Percentiles rank a stretch among this genome's conserved stretches.
Evolutionary conservation across 2,888 invertebrate species (phyloP).

Genomic region (Steinernema carpocapsae): DNA sequence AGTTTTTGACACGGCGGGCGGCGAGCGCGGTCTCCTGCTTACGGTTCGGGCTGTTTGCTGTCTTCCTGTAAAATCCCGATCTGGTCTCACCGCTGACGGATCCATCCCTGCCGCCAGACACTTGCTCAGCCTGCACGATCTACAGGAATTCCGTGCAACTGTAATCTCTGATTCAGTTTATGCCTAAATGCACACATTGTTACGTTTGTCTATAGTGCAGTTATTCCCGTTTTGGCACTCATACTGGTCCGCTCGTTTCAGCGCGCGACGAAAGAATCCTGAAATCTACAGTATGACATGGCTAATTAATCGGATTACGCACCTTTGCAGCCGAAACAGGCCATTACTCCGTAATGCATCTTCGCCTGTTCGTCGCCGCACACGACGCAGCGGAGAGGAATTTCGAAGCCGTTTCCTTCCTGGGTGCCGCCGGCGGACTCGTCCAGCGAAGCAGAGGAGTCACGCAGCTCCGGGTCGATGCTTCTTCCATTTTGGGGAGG

Average conservation of each 20-base stretch:
- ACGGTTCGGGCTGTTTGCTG: slow-evolving; percentile 36
- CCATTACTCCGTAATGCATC: slow-evolving; percentile 57
- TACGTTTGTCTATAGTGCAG: slow-evolving; percentile 53
- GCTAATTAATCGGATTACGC: background rate
- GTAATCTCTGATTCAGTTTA: slow-evolving; percentile 37
- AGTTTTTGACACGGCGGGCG: slow-evolving; percentile 11
- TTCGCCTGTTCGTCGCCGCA: slow-evolving; percentile 61
- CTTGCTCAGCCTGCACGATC: slow-evolving; percentile 62
- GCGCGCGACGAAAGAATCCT: slow-evolving; percentile 65
- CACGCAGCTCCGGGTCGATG: no score
- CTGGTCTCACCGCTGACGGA: slow-evolving; percentile 64
- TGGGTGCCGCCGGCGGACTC: no score
- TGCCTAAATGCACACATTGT: slow-evolving; percentile 28
- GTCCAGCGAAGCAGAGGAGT: no score
- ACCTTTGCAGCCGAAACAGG: slow-evolving; percentile 48
- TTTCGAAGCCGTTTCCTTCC: background rate
- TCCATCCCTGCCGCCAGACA: slow-evolving; percentile 65
- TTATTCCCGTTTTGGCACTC: slow-evolving; percentile 57
- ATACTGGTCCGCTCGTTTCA: slow-evolving; percentile 64
- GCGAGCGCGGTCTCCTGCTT: background rate
- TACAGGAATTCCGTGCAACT: slow-evolving; percentile 60
- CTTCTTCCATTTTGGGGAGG: background rate
- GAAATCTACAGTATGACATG: slow-evolving; percentile 19
- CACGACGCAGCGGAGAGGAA: slow-evolving; percentile 48
- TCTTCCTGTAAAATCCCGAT: slow-evolving; percentile 56